These are phyloP conservation scores for Montipora capitata DNA, from an alignment of 92 coral and sea anemone species.

Conservation along the genomic window DNA sequence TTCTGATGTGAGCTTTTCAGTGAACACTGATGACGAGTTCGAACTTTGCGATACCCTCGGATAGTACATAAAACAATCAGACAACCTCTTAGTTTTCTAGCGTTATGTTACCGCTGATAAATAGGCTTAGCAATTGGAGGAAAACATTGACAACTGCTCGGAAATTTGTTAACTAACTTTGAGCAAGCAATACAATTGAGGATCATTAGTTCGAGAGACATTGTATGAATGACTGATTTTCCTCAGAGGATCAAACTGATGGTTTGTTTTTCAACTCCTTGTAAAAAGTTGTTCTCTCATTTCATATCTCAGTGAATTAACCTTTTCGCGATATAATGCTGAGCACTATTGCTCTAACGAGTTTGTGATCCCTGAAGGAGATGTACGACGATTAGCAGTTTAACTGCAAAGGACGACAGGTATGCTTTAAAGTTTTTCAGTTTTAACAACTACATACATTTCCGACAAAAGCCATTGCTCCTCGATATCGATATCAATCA, in stretches of 20 bases:
- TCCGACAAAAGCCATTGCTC: not conserved
- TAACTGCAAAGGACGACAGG: conserved; percentile 2
- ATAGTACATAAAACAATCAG: not conserved
- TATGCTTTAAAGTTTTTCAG: not conserved
- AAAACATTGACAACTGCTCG: not conserved
- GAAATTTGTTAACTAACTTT: not conserved
- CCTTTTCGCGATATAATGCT: not conserved
- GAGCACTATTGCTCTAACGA: not conserved
- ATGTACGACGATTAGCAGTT: conserved; percentile 3
- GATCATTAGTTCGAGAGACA: conserved; percentile 2
- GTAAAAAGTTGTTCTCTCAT: not conserved
- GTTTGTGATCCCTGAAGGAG: not conserved
- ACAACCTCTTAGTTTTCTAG: not conserved
- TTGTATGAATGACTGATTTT: conserved; percentile 11
- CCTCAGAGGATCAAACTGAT: not conserved
- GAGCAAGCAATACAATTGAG: not conserved
- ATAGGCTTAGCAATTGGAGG: conserved; percentile 10
- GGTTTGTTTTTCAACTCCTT: not conserved
- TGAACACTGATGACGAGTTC: not conserved
- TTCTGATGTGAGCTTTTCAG: not conserved
- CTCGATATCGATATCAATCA: conserved; percentile 6
- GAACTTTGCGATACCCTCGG: not conserved
- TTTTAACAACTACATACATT: not conserved
- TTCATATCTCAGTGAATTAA: not conserved
- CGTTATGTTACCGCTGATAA: not conserved